Evolutionary conservation across 2,113 vertebrate species (phyloP).

Genomic region (Anser brachyrhynchus): DNA sequence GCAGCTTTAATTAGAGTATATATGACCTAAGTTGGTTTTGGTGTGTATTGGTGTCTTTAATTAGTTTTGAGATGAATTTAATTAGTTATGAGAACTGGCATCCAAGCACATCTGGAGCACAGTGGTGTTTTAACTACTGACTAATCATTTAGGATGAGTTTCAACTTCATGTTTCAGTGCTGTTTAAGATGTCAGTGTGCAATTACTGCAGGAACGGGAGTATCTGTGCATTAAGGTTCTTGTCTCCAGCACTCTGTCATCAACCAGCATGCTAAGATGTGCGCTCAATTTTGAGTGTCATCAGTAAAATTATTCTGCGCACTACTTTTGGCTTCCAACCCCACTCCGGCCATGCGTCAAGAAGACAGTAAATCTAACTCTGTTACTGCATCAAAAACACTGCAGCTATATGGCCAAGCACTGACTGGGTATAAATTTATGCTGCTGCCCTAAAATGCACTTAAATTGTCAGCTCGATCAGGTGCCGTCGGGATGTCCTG

Average conservation of each 20-base stretch:
- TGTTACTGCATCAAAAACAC: background rate
- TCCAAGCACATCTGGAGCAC: background rate
- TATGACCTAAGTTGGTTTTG: background rate
- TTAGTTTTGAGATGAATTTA: background rate
- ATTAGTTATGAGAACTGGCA: constrained; percentile 1
- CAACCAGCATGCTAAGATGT: background rate
- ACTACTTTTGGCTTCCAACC: background rate
- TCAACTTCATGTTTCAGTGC: background rate
- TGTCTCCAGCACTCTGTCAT: background rate
- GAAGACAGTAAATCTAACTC: background rate
- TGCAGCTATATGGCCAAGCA: background rate
- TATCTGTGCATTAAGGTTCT: background rate
- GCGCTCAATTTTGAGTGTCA: background rate
- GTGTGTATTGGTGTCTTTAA: background rate
- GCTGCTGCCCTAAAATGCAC: background rate
- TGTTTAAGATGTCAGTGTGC: background rate
- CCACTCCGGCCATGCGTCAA: rapidly evolving
- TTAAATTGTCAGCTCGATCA: background rate
- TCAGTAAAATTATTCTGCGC: background rate
- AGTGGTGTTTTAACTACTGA: background rate
- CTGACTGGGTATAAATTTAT: background rate
- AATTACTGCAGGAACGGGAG: background rate
- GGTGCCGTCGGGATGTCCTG: rapidly evolving
- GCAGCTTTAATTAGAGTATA: background rate
- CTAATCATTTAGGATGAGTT: background rate